Conservation (phyloP, 2,888 invertebrate genomes). For the Lapara coniferarum region DNA sequence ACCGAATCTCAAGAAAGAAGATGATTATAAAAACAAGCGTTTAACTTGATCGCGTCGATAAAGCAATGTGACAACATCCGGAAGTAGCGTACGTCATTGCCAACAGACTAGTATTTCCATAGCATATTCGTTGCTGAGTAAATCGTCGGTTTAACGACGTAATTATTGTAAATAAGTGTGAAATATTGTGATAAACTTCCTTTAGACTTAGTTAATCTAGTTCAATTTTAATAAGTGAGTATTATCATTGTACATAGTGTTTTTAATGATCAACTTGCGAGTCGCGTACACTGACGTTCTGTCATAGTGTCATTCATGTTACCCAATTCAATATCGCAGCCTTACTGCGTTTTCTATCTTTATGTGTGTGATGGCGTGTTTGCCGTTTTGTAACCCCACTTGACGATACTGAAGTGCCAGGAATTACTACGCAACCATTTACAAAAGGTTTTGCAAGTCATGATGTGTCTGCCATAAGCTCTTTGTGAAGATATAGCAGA, state of each 20-base stretch:
- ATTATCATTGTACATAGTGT: conserved; percentile 54
- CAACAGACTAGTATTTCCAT: conserved; percentile 74
- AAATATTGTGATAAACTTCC: conserved; percentile 78
- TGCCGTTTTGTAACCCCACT: conserved; percentile 39
- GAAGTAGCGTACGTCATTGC: conserved; percentile 81
- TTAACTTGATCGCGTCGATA: conserved; percentile 4
- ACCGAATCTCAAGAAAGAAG: neutral
- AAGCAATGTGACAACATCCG: conserved; percentile 68
- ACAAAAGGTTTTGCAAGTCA: conserved; percentile 70
- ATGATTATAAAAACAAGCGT: neutral
- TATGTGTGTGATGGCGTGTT: conserved; percentile 48
- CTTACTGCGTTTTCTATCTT: conserved; percentile 56
- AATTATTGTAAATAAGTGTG: conserved; percentile 73
- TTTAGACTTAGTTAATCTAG: conserved; percentile 76
- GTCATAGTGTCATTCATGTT: conserved; percentile 78
- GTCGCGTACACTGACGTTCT: conserved; percentile 69
- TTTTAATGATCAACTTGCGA: conserved; percentile 57
- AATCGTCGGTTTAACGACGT: conserved; percentile 72
- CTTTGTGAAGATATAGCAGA: conserved; percentile 60
- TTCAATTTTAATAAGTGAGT: conserved; percentile 80
- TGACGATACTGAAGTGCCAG: conserved; percentile 44
- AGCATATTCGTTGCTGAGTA: conserved; percentile 62
- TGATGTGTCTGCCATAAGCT: conserved; percentile 54
- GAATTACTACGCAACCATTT: conserved; percentile 58
- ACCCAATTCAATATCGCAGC: conserved; percentile 74